Base-by-base conservation (phyloP, 2,113 vertebrate species). In the Hemiprocne comata region DNA sequence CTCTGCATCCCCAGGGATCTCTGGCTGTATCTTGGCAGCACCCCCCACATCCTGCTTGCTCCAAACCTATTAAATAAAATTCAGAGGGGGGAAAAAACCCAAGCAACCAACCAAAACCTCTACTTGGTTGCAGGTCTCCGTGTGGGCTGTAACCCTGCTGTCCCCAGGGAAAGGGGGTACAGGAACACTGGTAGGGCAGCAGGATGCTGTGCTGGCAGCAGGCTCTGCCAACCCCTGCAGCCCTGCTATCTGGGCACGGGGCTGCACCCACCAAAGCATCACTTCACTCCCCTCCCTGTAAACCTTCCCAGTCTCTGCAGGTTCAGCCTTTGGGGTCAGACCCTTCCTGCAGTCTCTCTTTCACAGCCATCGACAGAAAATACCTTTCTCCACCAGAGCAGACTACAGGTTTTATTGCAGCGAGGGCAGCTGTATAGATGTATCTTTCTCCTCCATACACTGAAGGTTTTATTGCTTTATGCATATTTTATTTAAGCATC, bases 1-100 rank as follows among this genome's bases (percentile, higher is more conserved):
- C 91, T 90, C 89, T 75, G 78, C 64, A 87, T 70, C 96, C 90
- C 81, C 31, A 26, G 95, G 97, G 96, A 97, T 42, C 87, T 46
- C 87, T 38, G 28, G 86, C 91, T 28, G 95, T 94, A 96, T 97
- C 95, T 92, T 85, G 51, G 95, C 38, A 6, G 40, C 87, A 73
- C 64, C 64, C 54, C 17, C 79, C 53, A 91, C 71, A 72, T 60
- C 67, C 71, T 61, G 40, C 89, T 91, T 51, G 31, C 60, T 2
- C 34, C 9, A 31, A 65, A 17, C 74, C 51, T 61, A 8, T 38
- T 10, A 25, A 10, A 46, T 10, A 25, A 10, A 46, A 51, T 13
- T 10, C 62, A 7, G 28, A 7, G 28, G 57, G 10, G 44, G 8
- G 44, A 10, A 28, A 34, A 19, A 29, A 6, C 2, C 0, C 1